Evolutionary conservation across 2,888 invertebrate genomes (phyloP).

Genomic region (Spialia ferax): DNA sequence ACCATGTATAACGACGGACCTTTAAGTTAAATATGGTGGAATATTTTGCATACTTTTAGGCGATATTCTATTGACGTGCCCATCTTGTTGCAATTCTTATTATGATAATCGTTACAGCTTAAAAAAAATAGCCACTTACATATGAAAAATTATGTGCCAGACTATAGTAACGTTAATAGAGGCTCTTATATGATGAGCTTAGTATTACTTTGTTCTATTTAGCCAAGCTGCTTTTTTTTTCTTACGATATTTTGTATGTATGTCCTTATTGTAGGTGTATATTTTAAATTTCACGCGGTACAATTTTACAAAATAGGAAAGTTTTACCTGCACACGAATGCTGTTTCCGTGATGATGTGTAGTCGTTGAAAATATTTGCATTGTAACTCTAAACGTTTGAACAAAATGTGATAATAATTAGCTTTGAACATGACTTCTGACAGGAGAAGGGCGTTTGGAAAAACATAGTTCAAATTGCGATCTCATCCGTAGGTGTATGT

Average conservation of each 20-base stretch:
- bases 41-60: too few species aligned
- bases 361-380: conserved; percentile 43
- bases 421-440: conserved; percentile 68
- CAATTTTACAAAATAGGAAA: conserved; percentile 8
- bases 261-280: conserved; percentile 11
- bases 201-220: too few species aligned
- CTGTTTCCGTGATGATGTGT: conserved; percentile 23
- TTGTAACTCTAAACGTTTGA: conserved; percentile 62
- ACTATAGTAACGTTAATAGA: too few species aligned
- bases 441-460: conserved; percentile 70
- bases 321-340: conserved; percentile 6
- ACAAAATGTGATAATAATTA: conserved; percentile 79
- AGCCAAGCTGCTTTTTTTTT: too few species aligned
- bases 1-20: background rate
- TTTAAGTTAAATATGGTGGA: background rate
- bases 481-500: conserved; percentile 83
- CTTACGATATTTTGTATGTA: too few species aligned
- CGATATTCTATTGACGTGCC: too few species aligned
- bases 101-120: too few species aligned
- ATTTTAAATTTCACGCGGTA: conserved; percentile 15
- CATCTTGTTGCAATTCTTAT: too few species aligned
- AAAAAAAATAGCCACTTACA: too few species aligned
- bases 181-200: too few species aligned
- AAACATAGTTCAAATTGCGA: conserved; percentile 84
- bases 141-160: too few species aligned